Base-by-base conservation (phyloP, 2,113 vertebrate genomes). In the Oplegnathus fasciatus region DNA sequence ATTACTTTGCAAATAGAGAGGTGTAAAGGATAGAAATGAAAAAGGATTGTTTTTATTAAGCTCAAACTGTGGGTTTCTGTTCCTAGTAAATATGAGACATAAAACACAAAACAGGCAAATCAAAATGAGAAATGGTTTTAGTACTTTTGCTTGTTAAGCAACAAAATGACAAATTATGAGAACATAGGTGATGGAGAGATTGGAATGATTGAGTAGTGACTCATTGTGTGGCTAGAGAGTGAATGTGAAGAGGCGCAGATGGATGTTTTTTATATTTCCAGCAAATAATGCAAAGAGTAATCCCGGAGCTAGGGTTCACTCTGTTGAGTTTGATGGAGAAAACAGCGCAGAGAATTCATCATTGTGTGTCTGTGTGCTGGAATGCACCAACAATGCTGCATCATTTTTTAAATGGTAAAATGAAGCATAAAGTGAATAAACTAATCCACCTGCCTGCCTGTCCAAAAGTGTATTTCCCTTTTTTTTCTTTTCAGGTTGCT, bases 401-500 rank as follows among this genome's bases (percentile, higher is more conserved):
- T 68, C 0, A 34, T 57, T 40, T 15, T 30, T 57, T 15, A 3
- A 66, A 44, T n/a, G 9, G 17, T 37, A 5, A 61, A 66, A 62
- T 44, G 26, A 64, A 50, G n/a, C 24, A 57, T 57, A 24, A 11
- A 42, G 30, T 58, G 13, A 65, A 60, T 32, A 28, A 42, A 64
- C 62, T 54, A 4, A 22, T 26, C n/a, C 32, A 68, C 44, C 55
- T 60, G 4, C 9, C 11, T 73, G 32, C 17, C 42, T 54, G 28
- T 22, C 48, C 68, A 80, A 68, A 82, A 62, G 44, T 30, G 22
- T 62, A 48, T 64, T 44, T 88, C 77, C 44, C 67, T 69, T 28
- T 30, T 50, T 78, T 79, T 9, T 78, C 40, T 73, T 65, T 26
- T 64, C 78, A 96, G 95, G 70, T 66, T 92, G 86, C 81, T 80